Base-by-base conservation (phyloP, 2,888 invertebrate species). In the Thymelicus lineola region DNA sequence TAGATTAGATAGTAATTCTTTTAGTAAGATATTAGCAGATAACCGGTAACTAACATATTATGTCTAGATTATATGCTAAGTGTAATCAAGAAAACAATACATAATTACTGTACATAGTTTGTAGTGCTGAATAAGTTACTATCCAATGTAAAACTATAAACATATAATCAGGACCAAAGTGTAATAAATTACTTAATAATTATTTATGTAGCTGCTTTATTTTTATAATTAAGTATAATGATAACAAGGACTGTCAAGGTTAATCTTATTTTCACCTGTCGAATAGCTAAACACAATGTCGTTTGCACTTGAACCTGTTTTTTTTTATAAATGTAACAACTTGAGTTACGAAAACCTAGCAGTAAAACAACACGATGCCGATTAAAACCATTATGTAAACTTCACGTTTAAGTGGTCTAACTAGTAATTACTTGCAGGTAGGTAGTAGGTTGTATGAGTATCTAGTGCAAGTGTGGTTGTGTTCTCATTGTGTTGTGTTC, bases 341-440 rank as follows among this genome's bases (percentile, higher is more conserved):
- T 50, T 35, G 50, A 46, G 15, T 59, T 70, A 70, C 50, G 50
- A 63, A 57, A 63, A 62, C 62, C 61, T n/a, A 36, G 20, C 5
- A 59, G 38, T 59, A 14, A 46, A 68, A 69, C 53, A 55, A 14
- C 28, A 35, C 55, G 14, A 42, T 48, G 58, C 48, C 50, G 46
- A 68, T 69, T 63, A 45, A 69, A 63, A 57, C 20, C 58, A 50
- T 69, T 69, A 69, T 59, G 69, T 69, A 63, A 63, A 69, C 42
- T 50, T 50, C 63, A 59, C 58, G 15, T 28, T 58, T 50, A 58
- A 15, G 58, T 57, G 46, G 46, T 57, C 35, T 57, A 45, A 68
- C 68, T 62, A 55, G 67, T 61, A 53, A 35, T 36, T 57, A 48
- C 55, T 60, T 35, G 68, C 45, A 36, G n/a, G n/a, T n/a, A n/a